Conservation (phyloP, 2,888 invertebrate species). For the Scaptomyza flava region DNA sequence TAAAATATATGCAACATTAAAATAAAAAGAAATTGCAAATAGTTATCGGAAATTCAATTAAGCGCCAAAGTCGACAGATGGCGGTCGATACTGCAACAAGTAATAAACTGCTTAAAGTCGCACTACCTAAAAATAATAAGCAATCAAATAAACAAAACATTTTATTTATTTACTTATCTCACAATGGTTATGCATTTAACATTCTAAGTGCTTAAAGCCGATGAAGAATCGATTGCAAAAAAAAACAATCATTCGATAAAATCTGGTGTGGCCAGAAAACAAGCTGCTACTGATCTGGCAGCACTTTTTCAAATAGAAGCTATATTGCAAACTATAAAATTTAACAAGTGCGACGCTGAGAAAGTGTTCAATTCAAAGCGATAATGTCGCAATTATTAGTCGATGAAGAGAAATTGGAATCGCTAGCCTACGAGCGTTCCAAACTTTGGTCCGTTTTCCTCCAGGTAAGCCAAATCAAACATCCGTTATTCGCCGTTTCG, state of each 20-base stretch:
- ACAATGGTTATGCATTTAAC: neutral
- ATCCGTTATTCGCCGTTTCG: neutral
- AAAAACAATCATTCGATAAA: neutral
- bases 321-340: constrained; percentile 1
- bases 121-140: neutral
- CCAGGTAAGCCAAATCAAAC: constrained; percentile 53
- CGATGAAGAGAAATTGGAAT: constrained; percentile 63
- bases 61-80: neutral
- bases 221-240: neutral
- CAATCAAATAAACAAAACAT: neutral
- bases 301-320: constrained; percentile 18
- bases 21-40: constrained; percentile 55
- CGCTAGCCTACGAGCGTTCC: constrained; percentile 71
- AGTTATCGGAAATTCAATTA: constrained; percentile 6
- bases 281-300: constrained; percentile 7
- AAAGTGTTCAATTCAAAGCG: neutral
- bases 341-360: neutral
- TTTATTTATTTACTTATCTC: neutral
- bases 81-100: constrained; percentile 1
- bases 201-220: neutral
- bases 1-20: constrained; percentile 72
- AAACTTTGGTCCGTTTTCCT: constrained; percentile 76
- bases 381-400: constrained; percentile 46
- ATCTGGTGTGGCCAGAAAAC: neutral
- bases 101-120: neutral